Evolutionary conservation across 2,113 vertebrate species (phyloP).

Genomic region (Cephalopholis sonnerati): DNA sequence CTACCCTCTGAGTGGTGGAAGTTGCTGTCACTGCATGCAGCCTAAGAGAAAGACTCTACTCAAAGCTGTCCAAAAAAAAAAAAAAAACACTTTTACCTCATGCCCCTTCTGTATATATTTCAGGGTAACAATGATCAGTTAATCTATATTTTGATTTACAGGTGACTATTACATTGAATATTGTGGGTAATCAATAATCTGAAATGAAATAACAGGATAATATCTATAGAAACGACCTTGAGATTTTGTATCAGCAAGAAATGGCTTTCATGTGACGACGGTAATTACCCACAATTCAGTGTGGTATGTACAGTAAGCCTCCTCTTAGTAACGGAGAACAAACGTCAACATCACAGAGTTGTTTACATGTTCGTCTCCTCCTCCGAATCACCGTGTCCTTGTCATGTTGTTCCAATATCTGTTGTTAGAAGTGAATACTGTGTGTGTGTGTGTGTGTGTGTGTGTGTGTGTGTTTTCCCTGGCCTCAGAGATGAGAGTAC

Average conservation of each 20-base stretch:
- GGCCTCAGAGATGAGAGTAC: background rate
- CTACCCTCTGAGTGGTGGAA: too few relatives aligned
- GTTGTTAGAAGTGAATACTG: background rate
- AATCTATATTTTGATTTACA: background rate
- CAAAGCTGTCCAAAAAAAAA: background rate
- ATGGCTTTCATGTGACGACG: background rate
- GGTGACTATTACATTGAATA: background rate
- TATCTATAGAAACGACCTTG: background rate
- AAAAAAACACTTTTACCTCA: too few relatives aligned
- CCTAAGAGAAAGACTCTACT: background rate
- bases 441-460: background rate
- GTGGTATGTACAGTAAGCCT: background rate
- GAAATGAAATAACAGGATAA: background rate
- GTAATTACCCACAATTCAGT: conserved; percentile 36
- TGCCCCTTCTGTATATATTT: background rate
- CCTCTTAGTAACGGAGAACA: background rate
- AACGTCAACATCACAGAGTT: conserved; percentile 19
- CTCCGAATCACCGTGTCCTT: background rate
- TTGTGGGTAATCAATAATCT: background rate
- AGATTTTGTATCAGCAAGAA: background rate
- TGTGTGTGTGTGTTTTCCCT: conserved; percentile 1
- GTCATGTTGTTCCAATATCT: background rate
- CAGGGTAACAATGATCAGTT: background rate
- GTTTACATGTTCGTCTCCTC: conserved; percentile 22
- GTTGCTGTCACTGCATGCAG: background rate